A percentile compares a stretch with the other conserved stretches of the same genome.
Evolutionary conservation across 2,113 vertebrate genomes (phyloP).

Genomic region (Callithrix jacchus): DNA sequence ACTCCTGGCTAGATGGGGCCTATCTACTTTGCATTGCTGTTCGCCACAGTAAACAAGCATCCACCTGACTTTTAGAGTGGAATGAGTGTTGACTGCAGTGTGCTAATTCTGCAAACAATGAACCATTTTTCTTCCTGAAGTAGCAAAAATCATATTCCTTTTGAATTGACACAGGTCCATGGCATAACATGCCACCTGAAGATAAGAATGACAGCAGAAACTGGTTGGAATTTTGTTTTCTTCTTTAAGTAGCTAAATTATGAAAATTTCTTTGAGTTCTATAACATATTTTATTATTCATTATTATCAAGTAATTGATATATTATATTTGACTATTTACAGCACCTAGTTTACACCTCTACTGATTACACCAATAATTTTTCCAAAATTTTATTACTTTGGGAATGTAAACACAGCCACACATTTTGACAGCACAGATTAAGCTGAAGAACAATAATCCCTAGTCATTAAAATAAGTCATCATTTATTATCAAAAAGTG

Average conservation of each 20-base stretch:
- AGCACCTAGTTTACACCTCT: neutral
- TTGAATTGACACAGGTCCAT: neutral
- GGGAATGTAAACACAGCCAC: neutral
- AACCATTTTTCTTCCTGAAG: neutral
- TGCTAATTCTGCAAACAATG: neutral
- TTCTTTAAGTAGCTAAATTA: neutral
- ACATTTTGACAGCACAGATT: neutral
- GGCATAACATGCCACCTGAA: neutral
- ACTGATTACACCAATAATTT: neutral
- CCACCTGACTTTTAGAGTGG: neutral
- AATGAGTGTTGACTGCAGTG: neutral
- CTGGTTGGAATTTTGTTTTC: neutral
- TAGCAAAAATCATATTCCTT: neutral
- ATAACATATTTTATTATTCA: neutral
- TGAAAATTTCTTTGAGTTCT: neutral
- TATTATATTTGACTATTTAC: neutral
- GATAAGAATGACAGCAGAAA: neutral
- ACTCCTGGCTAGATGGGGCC: fast-evolving
- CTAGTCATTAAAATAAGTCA: neutral
- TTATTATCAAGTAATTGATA: neutral
- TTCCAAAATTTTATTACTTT: neutral
- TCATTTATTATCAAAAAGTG: neutral
- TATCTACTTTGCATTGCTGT: no score
- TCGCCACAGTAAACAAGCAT: neutral
- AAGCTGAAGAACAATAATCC: neutral